Conservation (phyloP, 2,797 vertebrate species). For the Scomberomorus guttatus region DNA sequence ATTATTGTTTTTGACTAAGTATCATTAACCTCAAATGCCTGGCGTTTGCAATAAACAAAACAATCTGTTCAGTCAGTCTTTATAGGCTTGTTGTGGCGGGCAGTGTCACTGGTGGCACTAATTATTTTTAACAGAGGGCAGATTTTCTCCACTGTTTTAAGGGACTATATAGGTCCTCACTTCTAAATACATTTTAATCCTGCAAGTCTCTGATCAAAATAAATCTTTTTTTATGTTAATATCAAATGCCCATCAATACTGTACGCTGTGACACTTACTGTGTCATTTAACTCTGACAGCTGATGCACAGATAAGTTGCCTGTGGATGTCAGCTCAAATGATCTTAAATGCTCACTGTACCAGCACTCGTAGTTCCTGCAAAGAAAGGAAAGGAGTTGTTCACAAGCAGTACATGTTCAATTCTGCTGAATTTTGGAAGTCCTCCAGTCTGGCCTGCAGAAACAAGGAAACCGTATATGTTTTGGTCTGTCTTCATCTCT, state of each 20-base stretch:
- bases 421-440: constrained; percentile 24
- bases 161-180: not conserved
- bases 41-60: no score
- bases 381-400: constrained; percentile 1
- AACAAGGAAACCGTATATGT: constrained; percentile 41
- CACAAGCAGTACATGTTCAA: constrained; percentile 15
- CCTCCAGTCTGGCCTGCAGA: constrained; percentile 15
- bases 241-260: constrained; percentile 39
- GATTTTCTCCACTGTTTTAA: not conserved
- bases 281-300: constrained; percentile 46
- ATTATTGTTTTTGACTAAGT: no score
- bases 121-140: no score
- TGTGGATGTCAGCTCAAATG: constrained; percentile 19
- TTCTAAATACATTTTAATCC: not conserved
- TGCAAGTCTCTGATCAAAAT: constrained; percentile 9
- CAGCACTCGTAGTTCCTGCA: constrained; percentile 34
- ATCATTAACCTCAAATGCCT: no score
- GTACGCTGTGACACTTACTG: constrained; percentile 41
- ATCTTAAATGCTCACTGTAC: constrained; percentile 50
- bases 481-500: constrained; percentile 40
- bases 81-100: not conserved
- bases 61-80: no score
- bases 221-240: constrained; percentile 34
- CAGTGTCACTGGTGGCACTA: not conserved
- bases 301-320: constrained; percentile 26